phyloP scores from a whole-genome alignment of 2,797 vertebrate species.

The Poecilia wingei region DNA sequence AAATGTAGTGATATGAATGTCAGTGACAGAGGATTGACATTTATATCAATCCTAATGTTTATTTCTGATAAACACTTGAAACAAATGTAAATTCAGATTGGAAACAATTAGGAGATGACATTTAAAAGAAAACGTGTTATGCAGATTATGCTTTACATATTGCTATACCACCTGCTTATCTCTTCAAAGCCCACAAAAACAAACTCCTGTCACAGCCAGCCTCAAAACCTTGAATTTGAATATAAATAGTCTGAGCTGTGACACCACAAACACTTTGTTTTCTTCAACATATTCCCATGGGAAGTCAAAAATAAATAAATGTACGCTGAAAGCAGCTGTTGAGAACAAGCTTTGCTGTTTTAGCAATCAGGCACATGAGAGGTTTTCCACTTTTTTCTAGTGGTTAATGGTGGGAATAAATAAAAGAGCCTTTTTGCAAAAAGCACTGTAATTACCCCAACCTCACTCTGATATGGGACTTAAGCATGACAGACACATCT shows the following conservation, averaged over 20 bases:
- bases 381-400: constrained; percentile 22
- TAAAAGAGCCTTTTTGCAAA: constrained; percentile 10
- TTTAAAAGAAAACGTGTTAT: constrained; percentile 1
- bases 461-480: constrained; percentile 6
- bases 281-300: constrained; percentile 25
- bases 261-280: constrained; percentile 20
- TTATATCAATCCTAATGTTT: too few relatives aligned
- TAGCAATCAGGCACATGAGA: constrained; percentile 9
- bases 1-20: neutral
- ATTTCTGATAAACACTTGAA: neutral
- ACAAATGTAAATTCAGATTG: neutral
- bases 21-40: neutral
- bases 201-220: constrained; percentile 21
- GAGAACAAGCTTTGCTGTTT: constrained; percentile 26
- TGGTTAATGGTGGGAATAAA: constrained; percentile 2
- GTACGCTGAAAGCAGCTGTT: constrained; percentile 29
- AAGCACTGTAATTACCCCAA: constrained; percentile 9
- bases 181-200: constrained; percentile 1
- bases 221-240: constrained; percentile 20
- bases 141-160: neutral
- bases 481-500: constrained; percentile 15
- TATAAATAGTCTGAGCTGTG: constrained; percentile 18
- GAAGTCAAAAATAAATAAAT: constrained; percentile 3
- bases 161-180: constrained; percentile 14
- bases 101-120: neutral